Base-by-base conservation (phyloP, 37 sponge, comb jelly and placozoan species). In the Ephydatia muelleri region DNA sequence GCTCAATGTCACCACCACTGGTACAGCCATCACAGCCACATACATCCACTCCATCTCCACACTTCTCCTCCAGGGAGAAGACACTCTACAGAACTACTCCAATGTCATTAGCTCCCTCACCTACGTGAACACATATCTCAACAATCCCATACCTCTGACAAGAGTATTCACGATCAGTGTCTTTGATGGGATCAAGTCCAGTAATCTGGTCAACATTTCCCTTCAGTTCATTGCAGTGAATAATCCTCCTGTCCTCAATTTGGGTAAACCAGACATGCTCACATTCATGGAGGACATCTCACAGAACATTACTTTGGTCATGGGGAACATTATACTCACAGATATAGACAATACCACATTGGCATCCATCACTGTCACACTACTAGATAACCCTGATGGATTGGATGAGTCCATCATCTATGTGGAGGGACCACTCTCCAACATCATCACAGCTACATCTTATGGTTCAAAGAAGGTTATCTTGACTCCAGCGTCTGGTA, bases 281-380 rank as follows among this genome's bases (percentile, higher is more conserved):
- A 67, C n/a, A 23, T 92, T 92, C 81, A 43, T 71, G 27, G 93
- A 92, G 82, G 92, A 87, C 49, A n/a, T 31, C 21, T 30, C 37
- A 3, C 65, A 57, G 12, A 25, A 8, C 2, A 37, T 88, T 26
- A 36, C 74, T 34, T 67, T 67, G 32, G 67, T 80, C 23, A 77
- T 82, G 21, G 67, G 65, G 35, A 28, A 65, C 35, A 71, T 78
- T 3, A 65, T 66, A 26, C 37, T 92, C 38, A 65, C 78, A 37
- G 93, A 92, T 76, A 86, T 92, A 5, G 93, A 92, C 67, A 92
- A 85, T 43, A 70, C 40, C 25, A 67, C 66, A 4, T 65, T 92
- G 32, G 82, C n/a, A 2, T 33, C 19, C 38, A 34, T 85, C 67
- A 82, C 11, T 6, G 70, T 88, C 43, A 82, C 70, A 11, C 77